Evolutionary conservation across 1,140 invertebrate species (phyloP).

Genomic region (Trichonephila clavipes): DNA sequence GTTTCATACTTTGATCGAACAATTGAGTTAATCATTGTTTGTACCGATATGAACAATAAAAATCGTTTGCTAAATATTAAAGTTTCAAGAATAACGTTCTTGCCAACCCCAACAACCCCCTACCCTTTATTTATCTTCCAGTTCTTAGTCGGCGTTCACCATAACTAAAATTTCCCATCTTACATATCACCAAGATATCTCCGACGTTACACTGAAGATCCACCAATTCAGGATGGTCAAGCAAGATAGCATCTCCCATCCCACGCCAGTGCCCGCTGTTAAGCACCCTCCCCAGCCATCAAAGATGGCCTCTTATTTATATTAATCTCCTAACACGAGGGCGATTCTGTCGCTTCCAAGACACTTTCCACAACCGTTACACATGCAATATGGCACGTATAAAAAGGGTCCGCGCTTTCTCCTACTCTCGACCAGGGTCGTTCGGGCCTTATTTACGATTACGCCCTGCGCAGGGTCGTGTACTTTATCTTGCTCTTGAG

Average conservation of each 20-base stretch:
- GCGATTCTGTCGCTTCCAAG: background rate
- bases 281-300: background rate
- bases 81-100: too few species aligned
- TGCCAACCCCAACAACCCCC: too few species aligned
- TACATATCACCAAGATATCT: too few species aligned
- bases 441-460: slow-evolving; percentile 56
- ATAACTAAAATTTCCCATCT: too few species aligned
- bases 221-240: background rate
- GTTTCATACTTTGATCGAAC: too few species aligned
- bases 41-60: too few species aligned
- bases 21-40: too few species aligned
- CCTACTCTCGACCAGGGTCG: background rate
- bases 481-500: slow-evolving; percentile 18
- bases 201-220: background rate
- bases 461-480: background rate
- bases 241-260: background rate
- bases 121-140: too few species aligned
- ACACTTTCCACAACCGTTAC: background rate
- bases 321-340: slow-evolving; percentile 11
- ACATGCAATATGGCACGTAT: background rate
- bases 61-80: too few species aligned
- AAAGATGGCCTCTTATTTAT: slow-evolving; percentile 42
- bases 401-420: background rate
- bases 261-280: background rate
- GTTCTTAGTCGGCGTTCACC: too few species aligned